Percentiles rank a stretch among this genome's conserved stretches.
Evolutionary conservation across 2,888 invertebrate genomes (phyloP).

Genomic region (Hyposoter dolosus): DNA sequence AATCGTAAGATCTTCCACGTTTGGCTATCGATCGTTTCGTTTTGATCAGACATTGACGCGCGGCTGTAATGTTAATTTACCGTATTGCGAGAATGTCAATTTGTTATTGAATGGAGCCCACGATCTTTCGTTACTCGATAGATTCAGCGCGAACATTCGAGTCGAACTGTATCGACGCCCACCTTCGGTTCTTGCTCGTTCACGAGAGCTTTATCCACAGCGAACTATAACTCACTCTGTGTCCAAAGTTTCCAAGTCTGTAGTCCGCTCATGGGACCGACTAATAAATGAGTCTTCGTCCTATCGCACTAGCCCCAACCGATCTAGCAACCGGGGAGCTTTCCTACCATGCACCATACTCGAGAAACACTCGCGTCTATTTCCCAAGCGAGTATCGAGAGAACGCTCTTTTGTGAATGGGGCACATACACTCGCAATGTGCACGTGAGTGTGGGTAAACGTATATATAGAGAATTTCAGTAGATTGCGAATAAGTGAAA

Average conservation of each 20-base stretch:
- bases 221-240: slow-evolving; percentile 59
- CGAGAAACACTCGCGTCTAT: slow-evolving; percentile 60
- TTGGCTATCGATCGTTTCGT: neutral
- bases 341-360: slow-evolving; percentile 22
- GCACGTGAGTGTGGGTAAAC: neutral
- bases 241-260: slow-evolving; percentile 65
- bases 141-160: slow-evolving; percentile 41
- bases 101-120: neutral
- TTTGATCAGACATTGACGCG: neutral
- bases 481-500: slow-evolving; percentile 53
- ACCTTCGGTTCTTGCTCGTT: slow-evolving; percentile 49
- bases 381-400: slow-evolving; percentile 62
- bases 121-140: neutral
- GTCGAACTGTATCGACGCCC: slow-evolving; percentile 25
- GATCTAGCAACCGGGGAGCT: slow-evolving; percentile 38
- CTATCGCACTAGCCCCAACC: slow-evolving; percentile 4
- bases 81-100: neutral
- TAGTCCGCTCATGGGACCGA: slow-evolving; percentile 56
- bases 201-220: slow-evolving; percentile 61
- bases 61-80: neutral
- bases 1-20: neutral
- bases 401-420: slow-evolving; percentile 34
- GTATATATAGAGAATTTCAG: neutral
- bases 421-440: neutral
- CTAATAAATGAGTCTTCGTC: slow-evolving; percentile 63